Base-by-base conservation (phyloP, 92 coral and sea anemone species). In the Siderastrea siderea region DNA sequence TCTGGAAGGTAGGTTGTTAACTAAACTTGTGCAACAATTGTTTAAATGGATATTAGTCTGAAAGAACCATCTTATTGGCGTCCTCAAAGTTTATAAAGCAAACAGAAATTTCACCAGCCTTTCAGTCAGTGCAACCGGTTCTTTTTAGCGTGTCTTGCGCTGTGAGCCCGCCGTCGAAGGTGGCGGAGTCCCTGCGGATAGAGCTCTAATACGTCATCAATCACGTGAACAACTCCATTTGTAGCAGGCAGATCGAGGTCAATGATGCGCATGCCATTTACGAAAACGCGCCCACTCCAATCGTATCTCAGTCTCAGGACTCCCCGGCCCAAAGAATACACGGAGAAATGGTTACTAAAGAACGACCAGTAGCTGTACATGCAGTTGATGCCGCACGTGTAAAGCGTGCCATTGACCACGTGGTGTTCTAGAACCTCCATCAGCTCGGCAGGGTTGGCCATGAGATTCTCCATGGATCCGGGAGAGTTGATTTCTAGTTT, bases 291-390 rank as follows among this genome's bases (percentile, higher is more conserved):
- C 11, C 81, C 89, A 53, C 71, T 75, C 81, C 89, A 84, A 55
- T 65, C 88, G 69, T 86, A 63, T 5, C 79, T 83, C 46, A 92
- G 74, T 10, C 86, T 80, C 70, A 96, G 85, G 26, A 92, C 68
- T n/a, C 83, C 93, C 47, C 90, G 91, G 62, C 90, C 77, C 86
- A 92, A 74, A 47, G 95, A 84, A 71, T 59, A 73, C 38, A 89
- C 89, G 51, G 87, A 83, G 84, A 78, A 82, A n/a, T 66, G 90
- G 50, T 89, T 74, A 12, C 93, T 92, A 43, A 95, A 95, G 19
- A 91, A 47, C 19, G 98, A 95, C 98, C 98, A 95, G 85, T 95
- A 95, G 71, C 98, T 95, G 89, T 85, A 88, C 89, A 91, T 95
- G 91, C 98, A 95, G 78, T 95, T 81, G 9, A 95, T 79, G 3